Percentiles rank a stretch among this genome's conserved stretches.
These are phyloP conservation scores for Brachypteracias leptosomus DNA, from an alignment of 2,113 vertebrate genomes.

Conservation along the genomic window DNA sequence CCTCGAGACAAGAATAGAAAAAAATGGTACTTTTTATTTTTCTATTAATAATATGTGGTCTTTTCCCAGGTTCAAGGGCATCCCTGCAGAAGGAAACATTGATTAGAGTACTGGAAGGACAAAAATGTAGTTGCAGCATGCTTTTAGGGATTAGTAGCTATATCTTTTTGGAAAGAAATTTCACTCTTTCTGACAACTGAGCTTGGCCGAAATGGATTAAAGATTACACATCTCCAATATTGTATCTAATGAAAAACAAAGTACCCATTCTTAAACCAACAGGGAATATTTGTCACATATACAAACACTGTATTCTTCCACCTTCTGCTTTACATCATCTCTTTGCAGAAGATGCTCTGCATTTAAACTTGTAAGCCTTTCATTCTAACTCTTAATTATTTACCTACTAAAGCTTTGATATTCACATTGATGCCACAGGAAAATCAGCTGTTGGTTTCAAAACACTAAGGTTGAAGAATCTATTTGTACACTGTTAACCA, in stretches of 20 bases:
- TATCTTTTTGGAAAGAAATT: neutral
- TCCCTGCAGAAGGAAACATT: neutral
- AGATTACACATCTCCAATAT: conserved; percentile 38
- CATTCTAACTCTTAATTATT: neutral
- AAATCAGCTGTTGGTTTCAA: neutral
- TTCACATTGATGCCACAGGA: neutral
- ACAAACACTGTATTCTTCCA: neutral
- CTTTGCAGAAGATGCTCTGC: neutral
- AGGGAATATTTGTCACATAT: neutral
- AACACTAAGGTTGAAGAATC: neutral
- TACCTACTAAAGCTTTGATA: neutral
- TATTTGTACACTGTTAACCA: neutral
- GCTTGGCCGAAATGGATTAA: conserved; percentile 45
- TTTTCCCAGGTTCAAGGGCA: conserved; percentile 1
- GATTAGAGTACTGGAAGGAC: neutral
- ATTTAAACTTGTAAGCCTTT: neutral
- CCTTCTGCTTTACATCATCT: neutral
- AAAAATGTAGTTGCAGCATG: neutral
- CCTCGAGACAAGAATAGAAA: neutral
- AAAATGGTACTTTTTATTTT: neutral
- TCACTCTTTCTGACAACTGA: neutral
- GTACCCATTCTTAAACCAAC: neutral
- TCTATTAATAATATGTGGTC: neutral
- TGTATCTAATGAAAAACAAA: neutral
- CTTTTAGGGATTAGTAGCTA: conserved; percentile 15